Evolutionary conservation across 2,888 invertebrate species (phyloP).

Genomic region (Brachyopa scutellaris): DNA sequence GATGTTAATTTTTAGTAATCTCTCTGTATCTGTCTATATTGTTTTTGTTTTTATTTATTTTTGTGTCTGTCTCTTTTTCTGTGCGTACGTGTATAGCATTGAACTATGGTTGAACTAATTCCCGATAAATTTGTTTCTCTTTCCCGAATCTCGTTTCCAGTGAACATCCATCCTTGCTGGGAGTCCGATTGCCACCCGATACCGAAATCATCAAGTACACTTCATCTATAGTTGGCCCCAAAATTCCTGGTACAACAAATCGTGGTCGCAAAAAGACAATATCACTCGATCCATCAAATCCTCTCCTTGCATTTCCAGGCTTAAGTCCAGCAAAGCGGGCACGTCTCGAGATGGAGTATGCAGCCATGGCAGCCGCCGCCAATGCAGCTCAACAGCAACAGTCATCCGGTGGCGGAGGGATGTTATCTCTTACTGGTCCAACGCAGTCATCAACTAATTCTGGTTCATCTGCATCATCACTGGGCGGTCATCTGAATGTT

Average conservation of each 20-base stretch:
- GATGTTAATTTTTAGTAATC: constrained; percentile 71
- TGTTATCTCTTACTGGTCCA: constrained; percentile 71
- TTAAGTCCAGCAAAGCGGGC: constrained; percentile 82
- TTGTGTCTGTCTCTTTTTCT: constrained; percentile 41
- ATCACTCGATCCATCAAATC: constrained; percentile 87
- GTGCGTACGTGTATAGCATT: constrained; percentile 4
- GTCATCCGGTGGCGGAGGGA: constrained; percentile 58
- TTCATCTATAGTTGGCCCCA: constrained; percentile 92
- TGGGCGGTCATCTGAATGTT: constrained; percentile 72
- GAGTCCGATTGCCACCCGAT: constrained; percentile 92
- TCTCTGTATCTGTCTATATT: constrained; percentile 55
- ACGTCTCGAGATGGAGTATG: constrained; percentile 82
- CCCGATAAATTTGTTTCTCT: constrained; percentile 27
- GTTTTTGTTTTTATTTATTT: constrained; percentile 49
- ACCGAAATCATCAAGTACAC: constrained; percentile 96
- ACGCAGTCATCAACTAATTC: constrained; percentile 73
- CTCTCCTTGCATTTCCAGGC: constrained; percentile 83
- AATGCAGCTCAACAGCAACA: constrained; percentile 78
- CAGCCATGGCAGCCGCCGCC: constrained; percentile 80
- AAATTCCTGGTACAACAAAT: constrained; percentile 92
- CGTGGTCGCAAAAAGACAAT: constrained; percentile 94
- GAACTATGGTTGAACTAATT: constrained; percentile 38
- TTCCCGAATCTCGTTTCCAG: constrained; percentile 81
- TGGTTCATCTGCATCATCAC: constrained; percentile 65
- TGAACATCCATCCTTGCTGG: constrained; percentile 91